Evolutionary conservation across 2,797 vertebrate species (phyloP).

Genomic region (Tarsius wallacei): DNA sequence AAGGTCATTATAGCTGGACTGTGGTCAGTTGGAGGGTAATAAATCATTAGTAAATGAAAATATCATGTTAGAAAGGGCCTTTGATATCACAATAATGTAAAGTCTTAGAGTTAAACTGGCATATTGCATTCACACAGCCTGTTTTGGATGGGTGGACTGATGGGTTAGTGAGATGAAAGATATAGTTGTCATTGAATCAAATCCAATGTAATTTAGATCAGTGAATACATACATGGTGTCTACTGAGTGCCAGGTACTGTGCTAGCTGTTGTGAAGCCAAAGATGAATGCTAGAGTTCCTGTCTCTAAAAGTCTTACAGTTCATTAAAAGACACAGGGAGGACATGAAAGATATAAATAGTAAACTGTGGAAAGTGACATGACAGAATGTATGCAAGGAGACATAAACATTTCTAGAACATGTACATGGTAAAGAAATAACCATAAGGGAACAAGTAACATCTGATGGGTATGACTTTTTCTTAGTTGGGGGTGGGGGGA

Average conservation of each 20-base stretch:
- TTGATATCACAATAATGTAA: not conserved
- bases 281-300: not conserved
- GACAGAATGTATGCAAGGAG: not conserved
- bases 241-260: not conserved
- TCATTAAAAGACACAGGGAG: not conserved
- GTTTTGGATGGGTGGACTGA: not conserved
- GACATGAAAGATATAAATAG: not conserved
- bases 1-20: not conserved
- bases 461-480: not conserved
- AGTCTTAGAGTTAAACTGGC: not conserved
- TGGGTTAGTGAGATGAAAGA: not conserved
- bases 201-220: not conserved
- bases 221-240: not conserved
- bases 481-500: rapidly evolving
- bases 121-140: no score
- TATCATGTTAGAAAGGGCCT: not conserved
- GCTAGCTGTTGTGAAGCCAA: not conserved
- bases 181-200: not conserved
- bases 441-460: not conserved
- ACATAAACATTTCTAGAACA: not conserved
- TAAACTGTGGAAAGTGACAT: not conserved
- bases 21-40: not conserved
- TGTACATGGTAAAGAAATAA: not conserved
- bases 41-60: not conserved
- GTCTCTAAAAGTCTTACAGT: not conserved